Evolutionary conservation across 2,113 vertebrate genomes (phyloP), one percentile per base, ranked within the genome.

Genomic region (Neogobius melanostomus): DNA sequence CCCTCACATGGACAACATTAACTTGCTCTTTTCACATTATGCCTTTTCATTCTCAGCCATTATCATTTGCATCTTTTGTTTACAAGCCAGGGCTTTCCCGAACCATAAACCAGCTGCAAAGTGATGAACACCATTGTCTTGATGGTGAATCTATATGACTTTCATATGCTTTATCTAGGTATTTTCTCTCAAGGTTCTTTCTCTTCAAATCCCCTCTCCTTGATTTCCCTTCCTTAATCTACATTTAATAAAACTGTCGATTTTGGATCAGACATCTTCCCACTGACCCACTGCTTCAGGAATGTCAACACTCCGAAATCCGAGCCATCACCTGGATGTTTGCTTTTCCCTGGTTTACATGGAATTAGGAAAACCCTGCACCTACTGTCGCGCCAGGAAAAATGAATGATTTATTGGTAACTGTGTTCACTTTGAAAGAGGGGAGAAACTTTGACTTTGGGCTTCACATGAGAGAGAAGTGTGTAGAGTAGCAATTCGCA

Each of bases 1-100:
- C 74, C 68, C 73, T 88, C 80, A 86, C 56, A 87, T 88, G 86
- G 87, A 84, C 82, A 61, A 74, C 74, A 90, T 90, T 91, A 86
- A 72, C 78, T 82, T 56, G 56, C 71, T 74, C 78, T 81, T 75
- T 85, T 85, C 69, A 77, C 74, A 73, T 68, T 76, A 80, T 81
- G 85, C 83, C 64, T 80, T 87, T 84, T 87, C 66, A 52, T 81
- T 86, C 76, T 75, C 69, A 78, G 74, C 68, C 79, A 90, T 89
- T 89, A 85, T 88, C 78, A 76, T 87, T 68, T 77, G 72, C 60
- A 83, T 82, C 89, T 87, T 86, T 87, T 86, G 82, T 84, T 87
- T 61, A 8, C 63, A 61, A 79, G 82, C 77, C 72, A 36, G 28
- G 59, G 66, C 77, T 81, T 85, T 82, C 56, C 63, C 44, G 80